phyloP scores from a whole-genome alignment of 2,113 vertebrate genomes.

The Platysternon megacephalum region DNA sequence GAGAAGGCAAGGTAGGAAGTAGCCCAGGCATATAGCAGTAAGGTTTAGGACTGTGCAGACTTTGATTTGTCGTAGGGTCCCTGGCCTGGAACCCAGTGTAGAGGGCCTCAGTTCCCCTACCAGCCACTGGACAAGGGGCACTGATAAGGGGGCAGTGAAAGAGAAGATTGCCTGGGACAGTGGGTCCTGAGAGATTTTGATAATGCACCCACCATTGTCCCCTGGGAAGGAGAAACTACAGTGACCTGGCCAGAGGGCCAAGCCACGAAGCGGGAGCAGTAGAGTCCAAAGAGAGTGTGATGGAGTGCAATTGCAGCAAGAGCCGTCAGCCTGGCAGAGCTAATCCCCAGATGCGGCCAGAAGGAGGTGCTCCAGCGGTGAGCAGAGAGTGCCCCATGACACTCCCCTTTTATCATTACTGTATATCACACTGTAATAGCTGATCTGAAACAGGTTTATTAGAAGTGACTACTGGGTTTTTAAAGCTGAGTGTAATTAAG shows the following conservation, averaged over 20 bases:
- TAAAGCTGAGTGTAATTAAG: neutral
- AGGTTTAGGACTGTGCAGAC: no score
- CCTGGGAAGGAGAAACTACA: neutral
- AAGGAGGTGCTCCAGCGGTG: neutral
- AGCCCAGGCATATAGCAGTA: neutral
- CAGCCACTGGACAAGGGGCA: no score
- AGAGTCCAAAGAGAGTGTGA: neutral
- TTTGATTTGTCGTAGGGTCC: neutral
- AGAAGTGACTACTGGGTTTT: neutral
- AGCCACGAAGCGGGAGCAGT: neutral
- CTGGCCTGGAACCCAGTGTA: neutral
- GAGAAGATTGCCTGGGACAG: neutral
- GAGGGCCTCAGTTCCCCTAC: neutral
- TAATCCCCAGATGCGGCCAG: neutral
- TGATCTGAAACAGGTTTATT: slow-evolving; percentile 35
- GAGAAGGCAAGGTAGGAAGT: neutral
- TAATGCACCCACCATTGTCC: neutral
- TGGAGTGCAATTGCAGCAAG: neutral
- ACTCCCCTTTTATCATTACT: neutral
- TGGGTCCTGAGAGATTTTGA: neutral
- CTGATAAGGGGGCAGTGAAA: neutral
- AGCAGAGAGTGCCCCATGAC: neutral
- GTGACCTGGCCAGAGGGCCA: neutral
- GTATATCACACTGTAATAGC: neutral
- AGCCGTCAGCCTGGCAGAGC: neutral